Percentiles rank a stretch among this genome's conserved stretches.
Evolutionary conservation across 1,140 invertebrate genomes (phyloP).

Genomic region (Hylaeus volcanicus): DNA sequence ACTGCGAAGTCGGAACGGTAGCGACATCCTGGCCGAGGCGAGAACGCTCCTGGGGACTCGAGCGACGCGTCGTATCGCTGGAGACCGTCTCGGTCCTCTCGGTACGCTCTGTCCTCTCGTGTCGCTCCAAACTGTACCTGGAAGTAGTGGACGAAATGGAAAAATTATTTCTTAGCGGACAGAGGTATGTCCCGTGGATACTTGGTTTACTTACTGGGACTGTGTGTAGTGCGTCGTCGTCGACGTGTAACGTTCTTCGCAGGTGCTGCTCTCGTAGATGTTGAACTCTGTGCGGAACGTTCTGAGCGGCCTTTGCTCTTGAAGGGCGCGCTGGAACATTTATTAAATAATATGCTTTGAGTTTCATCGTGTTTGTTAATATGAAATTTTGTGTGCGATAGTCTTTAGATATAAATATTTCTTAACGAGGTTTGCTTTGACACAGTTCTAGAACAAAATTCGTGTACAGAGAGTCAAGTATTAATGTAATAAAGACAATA

Average conservation of each 20-base stretch:
- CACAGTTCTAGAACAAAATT: too few relatives aligned
- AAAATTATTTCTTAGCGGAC: neutral
- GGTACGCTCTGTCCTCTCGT: conserved; percentile 69
- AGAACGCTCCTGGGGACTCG: conserved; percentile 64
- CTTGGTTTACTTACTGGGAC: conserved; percentile 80
- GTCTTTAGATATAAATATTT: too few relatives aligned
- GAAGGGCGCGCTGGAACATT: conserved; percentile 82
- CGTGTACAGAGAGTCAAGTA: too few relatives aligned
- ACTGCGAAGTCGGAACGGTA: neutral
- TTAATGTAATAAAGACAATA: too few relatives aligned
- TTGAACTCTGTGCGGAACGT: conserved; percentile 91
- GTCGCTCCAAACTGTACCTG: conserved; percentile 73
- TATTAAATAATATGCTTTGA: neutral
- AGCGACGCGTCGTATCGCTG: conserved; percentile 45
- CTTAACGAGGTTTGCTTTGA: too few relatives aligned
- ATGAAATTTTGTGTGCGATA: too few relatives aligned
- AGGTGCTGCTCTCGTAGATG: conserved; percentile 85
- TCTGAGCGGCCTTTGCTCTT: conserved; percentile 86
- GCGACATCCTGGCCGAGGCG: conserved; percentile 58
- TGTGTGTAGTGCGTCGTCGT: conserved; percentile 83
- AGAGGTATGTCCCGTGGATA: too few relatives aligned
- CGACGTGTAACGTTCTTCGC: conserved; percentile 83
- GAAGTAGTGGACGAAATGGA: neutral
- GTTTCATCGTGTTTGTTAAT: too few relatives aligned
- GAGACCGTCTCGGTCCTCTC: conserved; percentile 52